Evolutionary conservation across 1,140 invertebrate genomes (phyloP).

Genomic region (Drosophila chauvacae): DNA sequence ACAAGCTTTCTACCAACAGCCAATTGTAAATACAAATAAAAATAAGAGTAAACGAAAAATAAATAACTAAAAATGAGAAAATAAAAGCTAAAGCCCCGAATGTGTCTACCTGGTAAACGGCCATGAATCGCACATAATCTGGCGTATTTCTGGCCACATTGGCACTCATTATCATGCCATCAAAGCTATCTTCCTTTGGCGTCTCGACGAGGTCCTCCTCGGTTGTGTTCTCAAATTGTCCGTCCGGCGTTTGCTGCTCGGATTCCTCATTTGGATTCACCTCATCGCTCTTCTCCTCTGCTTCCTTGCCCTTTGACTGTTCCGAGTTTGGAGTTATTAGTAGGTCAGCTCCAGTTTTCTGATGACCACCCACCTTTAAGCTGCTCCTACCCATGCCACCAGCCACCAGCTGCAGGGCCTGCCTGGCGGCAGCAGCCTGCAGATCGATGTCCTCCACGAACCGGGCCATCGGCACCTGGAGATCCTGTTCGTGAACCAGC

Average conservation of each 20-base stretch:
- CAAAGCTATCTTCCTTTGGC: conserved; percentile 51
- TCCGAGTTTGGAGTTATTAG: not conserved
- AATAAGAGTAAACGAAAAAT: conserved; percentile 37
- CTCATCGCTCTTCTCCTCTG: conserved; percentile 20
- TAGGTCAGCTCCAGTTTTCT: no score
- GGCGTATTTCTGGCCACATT: conserved; percentile 70
- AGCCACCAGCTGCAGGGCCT: conserved; percentile 50
- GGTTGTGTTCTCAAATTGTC: conserved; percentile 41
- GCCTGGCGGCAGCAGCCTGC: conserved; percentile 65
- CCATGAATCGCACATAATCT: conserved; percentile 79
- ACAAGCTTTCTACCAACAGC: conserved; percentile 73
- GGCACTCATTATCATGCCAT: conserved; percentile 76
- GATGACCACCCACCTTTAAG: conserved; percentile 18
- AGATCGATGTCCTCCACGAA: conserved; percentile 74
- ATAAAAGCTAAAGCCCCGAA: not conserved
- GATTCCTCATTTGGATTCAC: conserved; percentile 28
- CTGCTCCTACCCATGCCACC: conserved; percentile 9
- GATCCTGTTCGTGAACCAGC: conserved; percentile 68
- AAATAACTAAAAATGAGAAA: conserved; percentile 20
- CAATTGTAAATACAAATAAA: conserved; percentile 42
- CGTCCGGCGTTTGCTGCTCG: conserved; percentile 47
- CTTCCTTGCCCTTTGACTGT: conserved; percentile 14
- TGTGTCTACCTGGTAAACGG: conserved; percentile 73
- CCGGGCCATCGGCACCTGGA: conserved; percentile 66
- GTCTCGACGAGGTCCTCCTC: conserved; percentile 43